A percentile compares a stretch with the other conserved stretches of the same genome.
Evolutionary conservation across 1,140 invertebrate species (phyloP).

Genomic region (Drosophila cardini): DNA sequence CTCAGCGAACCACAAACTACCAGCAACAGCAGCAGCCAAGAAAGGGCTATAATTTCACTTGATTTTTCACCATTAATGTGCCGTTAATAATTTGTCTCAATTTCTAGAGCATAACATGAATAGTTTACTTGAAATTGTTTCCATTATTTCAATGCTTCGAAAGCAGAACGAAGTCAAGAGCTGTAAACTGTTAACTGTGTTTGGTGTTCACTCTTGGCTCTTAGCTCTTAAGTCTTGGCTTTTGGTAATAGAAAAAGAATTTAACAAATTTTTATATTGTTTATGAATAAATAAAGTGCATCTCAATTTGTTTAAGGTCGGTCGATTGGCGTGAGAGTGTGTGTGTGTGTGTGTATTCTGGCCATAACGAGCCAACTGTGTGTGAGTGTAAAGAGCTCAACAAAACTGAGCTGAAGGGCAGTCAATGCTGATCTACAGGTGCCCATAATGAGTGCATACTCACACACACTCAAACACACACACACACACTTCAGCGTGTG

Average conservation of each 20-base stretch:
- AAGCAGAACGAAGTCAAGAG: conserved; percentile 47
- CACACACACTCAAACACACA: conserved; percentile 14
- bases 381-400: conserved; percentile 58
- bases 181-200: background rate
- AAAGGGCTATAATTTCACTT: conserved; percentile 69
- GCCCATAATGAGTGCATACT: conserved; percentile 48
- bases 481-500: conserved; percentile 12
- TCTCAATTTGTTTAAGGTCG: no score
- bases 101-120: conserved; percentile 73
- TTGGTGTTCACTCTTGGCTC: no score
- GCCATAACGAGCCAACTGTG: conserved; percentile 4
- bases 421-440: conserved; percentile 75
- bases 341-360: conserved; percentile 10
- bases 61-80: conserved; percentile 59
- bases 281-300: conserved; percentile 25
- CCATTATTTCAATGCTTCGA: conserved; percentile 32
- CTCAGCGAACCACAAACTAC: conserved; percentile 41
- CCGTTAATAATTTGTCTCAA: conserved; percentile 77
- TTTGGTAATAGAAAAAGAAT: no score
- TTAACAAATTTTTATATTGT: conserved; percentile 13
- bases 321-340: background rate
- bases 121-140: conserved; percentile 5
- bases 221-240: no score
- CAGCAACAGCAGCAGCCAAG: conserved; percentile 15
- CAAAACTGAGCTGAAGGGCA: conserved; percentile 56